These are phyloP conservation scores for Coptodon bakossiorum DNA, from an alignment of 2,113 vertebrate genomes.

Conservation along the genomic window DNA sequence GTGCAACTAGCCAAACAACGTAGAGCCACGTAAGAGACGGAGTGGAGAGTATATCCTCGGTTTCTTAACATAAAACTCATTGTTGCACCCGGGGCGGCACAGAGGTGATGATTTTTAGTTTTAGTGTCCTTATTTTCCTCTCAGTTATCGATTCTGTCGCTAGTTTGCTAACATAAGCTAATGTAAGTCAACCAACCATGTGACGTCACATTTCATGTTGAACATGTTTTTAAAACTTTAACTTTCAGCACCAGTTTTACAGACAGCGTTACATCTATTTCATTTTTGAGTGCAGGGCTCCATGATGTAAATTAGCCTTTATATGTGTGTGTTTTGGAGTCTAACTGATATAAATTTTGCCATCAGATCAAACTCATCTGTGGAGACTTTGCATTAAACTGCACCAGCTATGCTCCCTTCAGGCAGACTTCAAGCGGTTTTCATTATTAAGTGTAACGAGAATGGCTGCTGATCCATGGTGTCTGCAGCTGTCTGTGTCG, in stretches of 20 bases:
- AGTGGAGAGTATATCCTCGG: not conserved
- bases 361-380: not conserved
- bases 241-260: not conserved
- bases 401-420: not conserved
- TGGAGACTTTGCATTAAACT: not conserved
- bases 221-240: not conserved
- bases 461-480: not conserved
- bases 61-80: not conserved
- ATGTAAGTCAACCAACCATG: not conserved
- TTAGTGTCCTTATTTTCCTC: not conserved
- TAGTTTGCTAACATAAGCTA: not conserved
- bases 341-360: fast-evolving
- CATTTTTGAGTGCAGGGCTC: not conserved
- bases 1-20: not conserved
- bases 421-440: not conserved
- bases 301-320: not conserved
- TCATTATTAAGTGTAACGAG: not conserved
- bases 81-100: fast-evolving
- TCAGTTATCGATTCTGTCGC: not conserved
- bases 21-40: not conserved
- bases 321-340: not conserved
- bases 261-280: not conserved
- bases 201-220: fast-evolving
- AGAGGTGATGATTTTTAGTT: not conserved
- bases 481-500: not conserved